Base-by-base conservation (phyloP, 1,140 invertebrate species). In the Ptiloglossa arizonensis region DNA sequence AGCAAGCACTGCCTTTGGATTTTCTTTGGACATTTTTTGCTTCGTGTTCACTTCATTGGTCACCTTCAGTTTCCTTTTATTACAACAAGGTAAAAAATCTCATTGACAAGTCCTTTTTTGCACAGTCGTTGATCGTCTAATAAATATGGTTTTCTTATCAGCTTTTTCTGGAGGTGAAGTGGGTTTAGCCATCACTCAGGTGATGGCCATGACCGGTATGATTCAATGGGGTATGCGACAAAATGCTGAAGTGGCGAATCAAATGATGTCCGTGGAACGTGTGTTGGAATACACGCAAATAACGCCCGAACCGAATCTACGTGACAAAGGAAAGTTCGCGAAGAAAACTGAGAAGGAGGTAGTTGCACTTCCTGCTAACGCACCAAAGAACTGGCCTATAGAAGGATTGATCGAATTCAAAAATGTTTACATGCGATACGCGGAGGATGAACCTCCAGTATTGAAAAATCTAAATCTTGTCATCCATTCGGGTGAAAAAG, bases 181-280 rank as follows among this genome's bases (percentile, higher is more conserved):
- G 0, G 94, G 94, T 68, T 86, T 94, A n/a, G 94, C 94, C 63
- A 94, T 90, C 89, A 94, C 94, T 0, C 94, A 94, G 83, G 91
- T 93, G 5, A 93, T 94, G 86, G 89, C 91, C 44, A 81, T 95
- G 90, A 90, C 94, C 62, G 94, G 94, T 85, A 90, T 94, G 93
- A 93, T 97, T 87, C 96, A 96, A 91, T 97, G 95, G 95, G 94
- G 94, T 46, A 95, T 96, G 82, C 90, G 96, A 64, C 95, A 96
- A 85, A 94, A 94, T 76, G 95, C 96, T 0, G 97, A 97, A 90
- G 95, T 97, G 44, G 94, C 96, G 66, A 97, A 96, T 90, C 95
- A 95, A 79, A 94, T 97, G 93, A 97, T 96, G 88, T 95, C 95
- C 0, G 96, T 97, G 0, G 96, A 97, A 91, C 92, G 96, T 86